A percentile compares a stretch with the other conserved stretches of the same genome.
phyloP scores from a whole-genome alignment of 2,113 vertebrate genomes.

The Dasypus novemcinctus region DNA sequence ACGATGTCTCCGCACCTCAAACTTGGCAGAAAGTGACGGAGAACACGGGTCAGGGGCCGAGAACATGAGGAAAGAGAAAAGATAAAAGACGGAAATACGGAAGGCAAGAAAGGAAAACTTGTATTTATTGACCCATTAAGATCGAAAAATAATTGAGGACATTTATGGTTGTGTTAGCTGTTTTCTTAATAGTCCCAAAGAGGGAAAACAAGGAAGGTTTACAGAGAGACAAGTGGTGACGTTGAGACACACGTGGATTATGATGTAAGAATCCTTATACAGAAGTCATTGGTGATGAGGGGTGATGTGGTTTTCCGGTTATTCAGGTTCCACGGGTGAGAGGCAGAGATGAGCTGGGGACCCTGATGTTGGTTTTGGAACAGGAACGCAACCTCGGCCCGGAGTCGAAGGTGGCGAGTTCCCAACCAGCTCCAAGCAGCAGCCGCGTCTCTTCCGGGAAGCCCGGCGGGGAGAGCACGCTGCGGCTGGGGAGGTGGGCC shows the following conservation, averaged over 20 bases:
- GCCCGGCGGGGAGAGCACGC: background rate
- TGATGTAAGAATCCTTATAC: background rate
- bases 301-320: background rate
- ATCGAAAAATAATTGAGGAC: background rate
- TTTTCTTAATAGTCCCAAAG: background rate
- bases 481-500: background rate
- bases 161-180: background rate
- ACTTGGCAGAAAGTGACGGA: background rate
- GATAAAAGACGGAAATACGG: background rate
- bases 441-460: background rate
- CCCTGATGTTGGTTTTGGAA: background rate
- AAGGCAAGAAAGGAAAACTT: background rate
- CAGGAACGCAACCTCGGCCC: background rate
- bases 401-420: background rate
- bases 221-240: background rate
- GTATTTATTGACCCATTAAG: background rate
- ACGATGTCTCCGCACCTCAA: background rate
- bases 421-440: background rate
- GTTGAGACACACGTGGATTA: background rate
- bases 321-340: background rate
- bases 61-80: background rate
- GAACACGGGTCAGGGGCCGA: background rate
- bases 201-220: constrained; percentile 1
- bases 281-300: background rate
- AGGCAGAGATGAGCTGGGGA: background rate